Base-by-base conservation (phyloP, 1,140 invertebrate genomes). In the Maconellicoccus hirsutus region DNA sequence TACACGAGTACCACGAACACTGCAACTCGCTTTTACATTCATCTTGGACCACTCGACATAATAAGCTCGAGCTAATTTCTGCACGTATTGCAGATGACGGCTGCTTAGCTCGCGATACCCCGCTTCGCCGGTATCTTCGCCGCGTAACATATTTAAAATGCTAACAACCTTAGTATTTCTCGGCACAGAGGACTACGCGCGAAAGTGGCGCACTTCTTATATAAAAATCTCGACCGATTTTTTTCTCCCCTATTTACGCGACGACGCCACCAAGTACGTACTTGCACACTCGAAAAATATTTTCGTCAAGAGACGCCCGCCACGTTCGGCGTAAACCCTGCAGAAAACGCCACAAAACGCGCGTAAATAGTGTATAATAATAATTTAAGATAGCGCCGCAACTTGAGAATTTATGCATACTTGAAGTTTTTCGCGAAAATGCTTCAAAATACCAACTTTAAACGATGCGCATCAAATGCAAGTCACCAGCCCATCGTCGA, bases 401-500 rank as follows among this genome's bases (percentile, higher is more conserved):
- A 25, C 61, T 66, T 26, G 19, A n/a, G n/a, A 26, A 66, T 66
- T 66, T 66, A 66, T 66, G 61, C 61, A 66, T 66, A 66, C 22
- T 25, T 25, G 10, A 66, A 66, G 61, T 26, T 25, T 61, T 66
- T 14, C 21, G 16, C 21, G 25, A 66, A 66, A 66, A 16, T 16
- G 22, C 25, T 26, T 23, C 6, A 66, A 66, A 66, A 25, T 66
- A n/a, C 25, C 61, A 23, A 66, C 61, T 66, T 66, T 66, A 66
- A 66, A 66, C 61, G 61, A 66, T 66, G 61, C 61, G 61, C 61
- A 66, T 66, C 61, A 66, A 66, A 66, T 66, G 61, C 61, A 23
- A 66, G 61, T 66, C 61, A 66, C 25, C 21, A 25, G 3, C 21
- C 22, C 52, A n/a, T 59, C 52, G 6, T 59, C 29, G 29, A 33